phyloP scores from a whole-genome alignment of 2,113 vertebrate genomes.

The Pholis gunnellus region DNA sequence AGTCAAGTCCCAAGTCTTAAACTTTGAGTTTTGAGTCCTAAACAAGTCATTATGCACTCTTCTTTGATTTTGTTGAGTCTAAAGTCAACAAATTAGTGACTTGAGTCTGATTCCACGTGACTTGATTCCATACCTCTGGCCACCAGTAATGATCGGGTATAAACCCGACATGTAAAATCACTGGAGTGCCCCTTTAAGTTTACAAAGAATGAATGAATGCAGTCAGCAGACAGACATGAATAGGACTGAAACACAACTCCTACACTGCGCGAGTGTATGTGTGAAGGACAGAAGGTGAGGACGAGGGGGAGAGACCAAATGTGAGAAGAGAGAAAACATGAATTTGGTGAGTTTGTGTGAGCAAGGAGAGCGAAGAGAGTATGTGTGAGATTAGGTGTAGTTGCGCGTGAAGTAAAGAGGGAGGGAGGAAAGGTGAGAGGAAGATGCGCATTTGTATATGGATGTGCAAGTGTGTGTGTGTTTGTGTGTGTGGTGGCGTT shows the following conservation, averaged over 20 bases:
- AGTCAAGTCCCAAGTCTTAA: neutral
- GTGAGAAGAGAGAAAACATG: constrained; percentile 8
- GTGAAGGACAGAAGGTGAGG: constrained; percentile 2
- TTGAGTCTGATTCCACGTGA: too few relatives aligned
- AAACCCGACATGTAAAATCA: neutral
- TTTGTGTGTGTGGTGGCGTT: constrained; percentile 26
- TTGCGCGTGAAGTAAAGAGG: constrained; percentile 36
- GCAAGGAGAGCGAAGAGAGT: neutral
- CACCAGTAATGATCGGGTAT: neutral
- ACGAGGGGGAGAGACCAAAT: constrained; percentile 9
- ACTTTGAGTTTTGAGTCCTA: too few relatives aligned
- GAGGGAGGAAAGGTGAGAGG: constrained; percentile 46
- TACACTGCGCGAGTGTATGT: neutral
- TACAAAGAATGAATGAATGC: constrained; percentile 2
- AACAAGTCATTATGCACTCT: neutral
- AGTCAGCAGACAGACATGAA: constrained; percentile 5
- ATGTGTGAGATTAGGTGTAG: constrained; percentile 48
- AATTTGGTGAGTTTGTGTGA: constrained; percentile 20
- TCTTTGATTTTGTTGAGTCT: too few relatives aligned
- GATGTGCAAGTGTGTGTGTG: neutral
- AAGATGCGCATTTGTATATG: constrained; percentile 45
- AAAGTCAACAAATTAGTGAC: neutral
- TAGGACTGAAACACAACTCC: constrained; percentile 19
- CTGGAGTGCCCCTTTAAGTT: neutral
- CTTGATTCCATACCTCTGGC: too few relatives aligned